Evolutionary conservation across 2,888 invertebrate genomes (phyloP), one percentile per base, ranked within the genome.

Genomic region (Drosophila macrospina): DNA sequence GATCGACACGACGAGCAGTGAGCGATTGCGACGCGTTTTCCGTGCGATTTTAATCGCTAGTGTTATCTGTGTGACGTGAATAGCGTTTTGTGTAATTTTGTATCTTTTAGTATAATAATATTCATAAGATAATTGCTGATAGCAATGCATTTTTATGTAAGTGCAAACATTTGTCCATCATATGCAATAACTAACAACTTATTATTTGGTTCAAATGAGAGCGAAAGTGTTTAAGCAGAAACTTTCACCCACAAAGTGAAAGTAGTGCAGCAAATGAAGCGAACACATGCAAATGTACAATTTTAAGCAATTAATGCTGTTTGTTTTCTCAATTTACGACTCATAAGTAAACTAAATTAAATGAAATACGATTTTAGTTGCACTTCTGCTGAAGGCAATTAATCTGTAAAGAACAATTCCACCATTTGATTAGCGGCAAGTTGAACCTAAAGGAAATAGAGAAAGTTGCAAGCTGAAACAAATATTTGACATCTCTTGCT

Each of bases 221-320:
- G 80, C 77, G 86, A 88, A 86, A 88, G 86, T 82, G 57, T 24
- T 28, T 56, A 13, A 24, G 11, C 50, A 8, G 45, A 64, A 82
- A 88, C 83, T 86, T 83, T 83, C 88, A 70, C 88, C 71, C 66
- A 47, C 20, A 59, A 77, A 79, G 83, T 82, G 83, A 88, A 83
- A 83, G 83, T 82, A 57, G 48, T 60, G 61, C 62, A 69, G 60
- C 66, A 48, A 50, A 55, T 8, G 47, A 34, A 61, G 24, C 30
- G 62, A 66, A 24, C 56, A 51, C 61, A 86, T 80, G 74, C 87
- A 87, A 83, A 83, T 80, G 15, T 13, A 26, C 11, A 26, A 44
- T 57, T 67, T 51, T 44, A 5, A 44, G 26, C 16, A 57, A 16
- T 16, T 16, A 15, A 10, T 54, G 7, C 16, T 50, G 4, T 13